Conservation (phyloP, 2,797 vertebrate species). For the Thamnophis elegans region DNA sequence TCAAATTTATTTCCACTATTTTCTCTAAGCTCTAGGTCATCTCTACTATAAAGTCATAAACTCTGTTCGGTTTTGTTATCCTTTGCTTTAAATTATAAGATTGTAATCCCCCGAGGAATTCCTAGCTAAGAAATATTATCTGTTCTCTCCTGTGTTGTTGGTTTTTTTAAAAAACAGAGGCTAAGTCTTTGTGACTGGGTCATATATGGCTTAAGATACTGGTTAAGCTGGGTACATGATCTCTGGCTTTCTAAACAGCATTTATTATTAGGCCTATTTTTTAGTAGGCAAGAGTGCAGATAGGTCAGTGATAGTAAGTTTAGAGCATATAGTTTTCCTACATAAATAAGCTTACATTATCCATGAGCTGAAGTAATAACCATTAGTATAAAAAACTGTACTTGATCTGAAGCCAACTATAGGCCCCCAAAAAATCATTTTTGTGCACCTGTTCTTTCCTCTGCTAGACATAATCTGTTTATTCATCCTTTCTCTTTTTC, state of each 20-base stretch:
- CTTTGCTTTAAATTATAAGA: background rate
- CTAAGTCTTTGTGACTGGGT: background rate
- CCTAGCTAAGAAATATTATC: background rate
- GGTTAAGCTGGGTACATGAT: background rate
- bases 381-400: background rate
- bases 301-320: background rate
- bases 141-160: background rate
- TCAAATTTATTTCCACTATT: background rate
- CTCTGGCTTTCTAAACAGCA: background rate
- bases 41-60: background rate
- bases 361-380: background rate
- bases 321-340: background rate
- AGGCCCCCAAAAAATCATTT: background rate
- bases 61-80: background rate
- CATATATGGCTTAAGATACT: background rate
- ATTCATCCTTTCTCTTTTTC: background rate
- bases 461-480: background rate
- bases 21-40: background rate
- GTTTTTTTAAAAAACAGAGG: background rate
- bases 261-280: background rate
- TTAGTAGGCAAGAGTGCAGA: background rate
- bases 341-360: background rate
- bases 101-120: background rate
- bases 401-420: background rate
- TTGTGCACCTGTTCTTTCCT: background rate